Conservation (phyloP, 2,113 vertebrate genomes). For the Ciconia stormi region DNA sequence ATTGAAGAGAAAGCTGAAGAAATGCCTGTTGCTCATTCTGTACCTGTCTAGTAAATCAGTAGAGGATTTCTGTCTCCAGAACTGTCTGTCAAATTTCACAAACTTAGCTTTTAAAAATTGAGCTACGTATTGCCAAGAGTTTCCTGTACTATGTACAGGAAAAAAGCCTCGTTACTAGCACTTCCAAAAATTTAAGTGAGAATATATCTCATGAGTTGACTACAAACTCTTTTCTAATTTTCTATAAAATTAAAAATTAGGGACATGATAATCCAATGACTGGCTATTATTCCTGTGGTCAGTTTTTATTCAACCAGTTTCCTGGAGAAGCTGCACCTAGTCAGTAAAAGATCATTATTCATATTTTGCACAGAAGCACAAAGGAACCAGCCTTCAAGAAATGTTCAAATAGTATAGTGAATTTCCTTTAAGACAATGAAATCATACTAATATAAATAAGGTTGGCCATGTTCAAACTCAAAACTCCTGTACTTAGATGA, state of each 20-base stretch:
- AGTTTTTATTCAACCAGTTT: slow-evolving; percentile 20
- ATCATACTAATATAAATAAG: background rate
- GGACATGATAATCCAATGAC: background rate
- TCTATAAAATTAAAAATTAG: slow-evolving; percentile 18
- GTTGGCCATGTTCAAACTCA: background rate
- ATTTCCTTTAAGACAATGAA: slow-evolving; percentile 4
- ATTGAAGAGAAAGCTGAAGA: background rate
- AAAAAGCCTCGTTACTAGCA: background rate
- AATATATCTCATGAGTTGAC: background rate
- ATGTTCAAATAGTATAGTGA: background rate
- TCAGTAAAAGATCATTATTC: background rate
- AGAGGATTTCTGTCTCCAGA: background rate
- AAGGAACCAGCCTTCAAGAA: background rate
- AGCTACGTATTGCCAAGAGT: background rate
- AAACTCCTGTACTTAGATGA: background rate
- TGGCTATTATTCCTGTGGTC: background rate
- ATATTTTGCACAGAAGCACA: background rate
- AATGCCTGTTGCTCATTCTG: background rate
- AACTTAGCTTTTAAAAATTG: background rate
- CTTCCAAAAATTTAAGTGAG: background rate
- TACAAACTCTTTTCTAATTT: background rate
- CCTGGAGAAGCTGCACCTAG: background rate
- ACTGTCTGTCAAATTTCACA: background rate
- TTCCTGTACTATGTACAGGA: background rate
- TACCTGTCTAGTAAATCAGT: background rate